Conservation (phyloP, 1,140 invertebrate species). For the Euwallacea similis region DNA sequence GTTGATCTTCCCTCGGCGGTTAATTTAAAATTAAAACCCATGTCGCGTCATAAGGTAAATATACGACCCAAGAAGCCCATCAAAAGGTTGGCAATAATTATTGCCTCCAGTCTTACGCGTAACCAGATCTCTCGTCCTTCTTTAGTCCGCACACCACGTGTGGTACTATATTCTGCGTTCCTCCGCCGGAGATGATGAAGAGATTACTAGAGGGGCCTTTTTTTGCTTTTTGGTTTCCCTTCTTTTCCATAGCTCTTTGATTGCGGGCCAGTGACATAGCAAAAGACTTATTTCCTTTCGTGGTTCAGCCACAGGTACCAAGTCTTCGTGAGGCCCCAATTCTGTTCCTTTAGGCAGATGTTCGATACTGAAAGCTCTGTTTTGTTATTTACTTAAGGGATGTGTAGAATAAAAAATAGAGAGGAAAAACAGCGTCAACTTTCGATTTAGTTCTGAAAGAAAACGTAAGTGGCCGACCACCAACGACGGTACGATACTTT, state of each 20-base stretch:
- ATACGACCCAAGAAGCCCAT: constrained; percentile 21
- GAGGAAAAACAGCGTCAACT: constrained; percentile 27
- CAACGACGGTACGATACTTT: constrained; percentile 22
- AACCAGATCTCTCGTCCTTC: constrained; percentile 11
- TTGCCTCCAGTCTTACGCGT: constrained; percentile 29
- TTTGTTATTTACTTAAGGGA: constrained; percentile 28
- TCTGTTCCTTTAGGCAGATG: constrained; percentile 9
- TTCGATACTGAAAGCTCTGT: neutral
- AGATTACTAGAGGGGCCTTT: constrained; percentile 8
- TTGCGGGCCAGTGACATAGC: neutral
- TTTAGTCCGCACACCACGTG: constrained; percentile 17
- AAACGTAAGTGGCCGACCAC: constrained; percentile 33
- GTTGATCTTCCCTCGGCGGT: too few species aligned
- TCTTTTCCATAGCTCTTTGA: neutral
- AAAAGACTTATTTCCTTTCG: too few species aligned
- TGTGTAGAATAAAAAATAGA: constrained; percentile 24
- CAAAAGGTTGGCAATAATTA: constrained; percentile 28
- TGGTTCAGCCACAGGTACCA: too few species aligned
- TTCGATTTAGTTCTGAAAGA: constrained; percentile 27
- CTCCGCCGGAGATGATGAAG: constrained; percentile 6
- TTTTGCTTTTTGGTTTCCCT: constrained; percentile 1
- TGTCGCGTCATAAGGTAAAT: constrained; percentile 16
- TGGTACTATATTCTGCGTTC: constrained; percentile 10
- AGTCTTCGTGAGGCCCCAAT: neutral
- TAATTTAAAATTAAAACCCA: constrained; percentile 4